Evolutionary conservation across 2,797 vertebrate genomes (phyloP).

Genomic region (Anas capensis): DNA sequence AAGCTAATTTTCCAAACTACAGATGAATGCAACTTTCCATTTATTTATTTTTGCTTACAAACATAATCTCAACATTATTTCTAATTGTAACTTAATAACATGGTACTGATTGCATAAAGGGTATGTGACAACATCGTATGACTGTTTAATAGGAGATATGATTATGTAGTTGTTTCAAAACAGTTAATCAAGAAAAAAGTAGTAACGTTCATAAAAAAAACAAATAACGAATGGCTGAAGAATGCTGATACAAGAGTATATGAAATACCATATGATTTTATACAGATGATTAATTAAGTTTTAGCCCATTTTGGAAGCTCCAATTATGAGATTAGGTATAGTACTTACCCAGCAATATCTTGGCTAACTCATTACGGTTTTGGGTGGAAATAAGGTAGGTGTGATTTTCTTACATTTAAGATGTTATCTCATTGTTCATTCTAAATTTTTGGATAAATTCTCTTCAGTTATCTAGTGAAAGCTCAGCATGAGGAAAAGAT

Average conservation of each 20-base stretch:
- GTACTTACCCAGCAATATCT: background rate
- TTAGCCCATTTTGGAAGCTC: slow-evolving; percentile 10
- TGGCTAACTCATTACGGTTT: background rate
- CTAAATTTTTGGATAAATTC: background rate
- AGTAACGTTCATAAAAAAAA: background rate
- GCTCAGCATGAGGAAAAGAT: background rate
- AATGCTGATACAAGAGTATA: background rate
- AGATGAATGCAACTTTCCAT: slow-evolving; percentile 44
- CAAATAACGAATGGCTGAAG: slow-evolving; percentile 28
- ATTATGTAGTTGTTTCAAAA: slow-evolving; percentile 49
- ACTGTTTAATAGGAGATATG: slow-evolving; percentile 16
- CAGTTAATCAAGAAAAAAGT: slow-evolving; percentile 35
- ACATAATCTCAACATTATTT: slow-evolving; percentile 50
- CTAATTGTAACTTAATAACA: slow-evolving; percentile 47
- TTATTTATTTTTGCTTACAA: slow-evolving; percentile 59
- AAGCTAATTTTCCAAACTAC: slow-evolving; percentile 44
- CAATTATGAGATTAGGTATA: background rate
- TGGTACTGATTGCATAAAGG: slow-evolving; percentile 35
- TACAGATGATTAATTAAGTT: slow-evolving; percentile 9
- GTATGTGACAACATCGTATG: slow-evolving; percentile 37
- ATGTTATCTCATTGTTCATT: background rate
- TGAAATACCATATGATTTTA: background rate
- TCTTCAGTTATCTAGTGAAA: background rate
- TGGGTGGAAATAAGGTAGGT: background rate
- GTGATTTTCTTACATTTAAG: background rate